Percentiles rank a stretch among this genome's conserved stretches.
phyloP scores from a whole-genome alignment of 2,888 invertebrate genomes.

The Baronia brevicornis region DNA sequence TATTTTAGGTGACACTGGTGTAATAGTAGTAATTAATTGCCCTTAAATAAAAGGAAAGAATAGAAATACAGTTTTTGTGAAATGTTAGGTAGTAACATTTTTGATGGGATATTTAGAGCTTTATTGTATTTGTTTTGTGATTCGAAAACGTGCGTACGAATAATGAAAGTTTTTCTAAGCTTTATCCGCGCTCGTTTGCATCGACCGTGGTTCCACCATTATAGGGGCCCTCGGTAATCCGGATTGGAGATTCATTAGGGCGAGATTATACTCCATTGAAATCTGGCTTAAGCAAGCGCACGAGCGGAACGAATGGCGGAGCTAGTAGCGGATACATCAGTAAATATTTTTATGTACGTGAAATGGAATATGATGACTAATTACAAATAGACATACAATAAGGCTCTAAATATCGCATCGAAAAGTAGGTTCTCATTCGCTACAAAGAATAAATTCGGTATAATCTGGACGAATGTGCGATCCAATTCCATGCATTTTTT shows the following conservation, averaged over 20 bases:
- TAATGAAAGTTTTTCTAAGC: conserved; percentile 66
- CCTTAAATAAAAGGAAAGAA: too few relatives aligned
- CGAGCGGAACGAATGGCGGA: conserved; percentile 37
- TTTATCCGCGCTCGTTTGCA: conserved; percentile 54
- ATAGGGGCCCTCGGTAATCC: conserved; percentile 65
- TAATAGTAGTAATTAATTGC: too few relatives aligned
- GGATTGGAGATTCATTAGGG: conserved; percentile 76
- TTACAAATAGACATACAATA: neutral
- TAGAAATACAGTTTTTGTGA: too few relatives aligned
- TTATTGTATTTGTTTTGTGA: conserved; percentile 13
- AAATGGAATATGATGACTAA: neutral
- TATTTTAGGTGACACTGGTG: too few relatives aligned
- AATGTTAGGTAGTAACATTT: too few relatives aligned
- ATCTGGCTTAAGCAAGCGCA: conserved; percentile 64
- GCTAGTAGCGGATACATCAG: neutral
- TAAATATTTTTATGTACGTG: too few relatives aligned
- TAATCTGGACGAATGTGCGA: too few relatives aligned
- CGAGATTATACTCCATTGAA: conserved; percentile 75
- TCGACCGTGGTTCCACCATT: conserved; percentile 52
- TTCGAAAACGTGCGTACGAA: conserved; percentile 29
- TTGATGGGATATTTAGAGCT: too few relatives aligned
- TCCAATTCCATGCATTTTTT: too few relatives aligned
- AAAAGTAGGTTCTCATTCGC: too few relatives aligned
- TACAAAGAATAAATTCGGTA: too few relatives aligned
- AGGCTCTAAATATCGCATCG: too few relatives aligned